Conservation (phyloP, 2,113 vertebrate genomes). For the Tachysurus vachellii region DNA sequence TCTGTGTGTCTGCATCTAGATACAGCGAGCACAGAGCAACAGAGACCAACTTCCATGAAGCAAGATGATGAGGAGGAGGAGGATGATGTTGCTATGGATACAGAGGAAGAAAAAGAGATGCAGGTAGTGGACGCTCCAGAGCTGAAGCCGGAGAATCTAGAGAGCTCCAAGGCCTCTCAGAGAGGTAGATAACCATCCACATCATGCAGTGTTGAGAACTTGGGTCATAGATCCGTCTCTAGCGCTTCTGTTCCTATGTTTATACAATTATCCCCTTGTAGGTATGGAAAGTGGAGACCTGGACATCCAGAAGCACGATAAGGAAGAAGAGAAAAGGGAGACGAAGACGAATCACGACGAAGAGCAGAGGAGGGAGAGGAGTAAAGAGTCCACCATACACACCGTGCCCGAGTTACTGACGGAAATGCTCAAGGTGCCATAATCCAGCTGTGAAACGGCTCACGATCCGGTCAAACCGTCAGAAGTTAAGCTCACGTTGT, state of each 20-base stretch:
- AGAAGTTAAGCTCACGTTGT: not conserved
- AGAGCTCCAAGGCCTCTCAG: conserved; percentile 63
- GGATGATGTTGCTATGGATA: conserved; percentile 78
- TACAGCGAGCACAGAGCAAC: conserved; percentile 87
- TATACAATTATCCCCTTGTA: conserved; percentile 48
- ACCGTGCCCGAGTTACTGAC: conserved; percentile 81
- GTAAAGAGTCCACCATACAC: conserved; percentile 83
- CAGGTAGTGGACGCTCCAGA: conserved; percentile 72
- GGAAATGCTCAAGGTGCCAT: conserved; percentile 65
- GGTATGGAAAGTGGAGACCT: conserved; percentile 71
- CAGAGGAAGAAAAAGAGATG: conserved; percentile 77
- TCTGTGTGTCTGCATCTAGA: conserved; percentile 67
- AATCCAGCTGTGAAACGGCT: not conserved
- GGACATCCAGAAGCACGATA: conserved; percentile 69
- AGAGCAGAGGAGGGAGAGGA: conserved; percentile 72
- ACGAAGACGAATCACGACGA: conserved; percentile 54
- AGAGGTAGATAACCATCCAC: conserved; percentile 62
- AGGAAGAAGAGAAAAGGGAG: conserved; percentile 65
- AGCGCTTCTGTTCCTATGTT: not conserved
- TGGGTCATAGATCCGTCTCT: not conserved
- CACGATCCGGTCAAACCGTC: not conserved
- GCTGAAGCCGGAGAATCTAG: conserved; percentile 83
- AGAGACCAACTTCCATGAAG: conserved; percentile 69
- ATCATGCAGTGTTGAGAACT: too few species aligned
- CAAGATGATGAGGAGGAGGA: conserved; percentile 63